Percentiles rank a stretch among this genome's conserved stretches.
phyloP scores from a whole-genome alignment of 2,113 vertebrate genomes.

The Otocyon megalotis region DNA sequence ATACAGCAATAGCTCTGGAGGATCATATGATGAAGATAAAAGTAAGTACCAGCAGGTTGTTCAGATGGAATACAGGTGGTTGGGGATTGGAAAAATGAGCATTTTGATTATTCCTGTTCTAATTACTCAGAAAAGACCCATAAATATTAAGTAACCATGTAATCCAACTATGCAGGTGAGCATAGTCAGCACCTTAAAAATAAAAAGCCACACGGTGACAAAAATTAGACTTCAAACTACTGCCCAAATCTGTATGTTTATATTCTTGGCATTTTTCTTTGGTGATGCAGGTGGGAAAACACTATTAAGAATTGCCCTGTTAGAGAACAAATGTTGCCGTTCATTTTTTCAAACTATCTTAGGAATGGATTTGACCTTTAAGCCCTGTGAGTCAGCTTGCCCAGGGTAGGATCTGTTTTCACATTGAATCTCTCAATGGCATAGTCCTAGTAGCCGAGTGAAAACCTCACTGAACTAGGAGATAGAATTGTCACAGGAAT shows the following conservation, averaged over 20 bases:
- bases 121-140: not conserved
- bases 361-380: not conserved
- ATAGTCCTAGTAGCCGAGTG: not conserved
- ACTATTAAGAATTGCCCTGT: not conserved
- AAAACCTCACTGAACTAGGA: conserved; percentile 1
- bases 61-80: not conserved
- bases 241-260: not conserved
- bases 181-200: not conserved
- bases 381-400: not conserved
- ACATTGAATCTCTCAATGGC: not conserved
- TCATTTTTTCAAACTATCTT: not conserved
- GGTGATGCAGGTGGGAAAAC: not conserved
- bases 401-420: not conserved
- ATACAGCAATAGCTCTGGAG: conserved; percentile 99
- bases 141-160: not conserved
- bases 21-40: conserved; percentile 98
- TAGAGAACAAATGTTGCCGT: not conserved
- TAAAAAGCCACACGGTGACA: not conserved
- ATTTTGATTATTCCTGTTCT: conserved; percentile 42
- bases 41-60: conserved; percentile 87
- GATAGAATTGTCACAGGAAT: not conserved
- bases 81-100: not conserved
- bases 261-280: not conserved
- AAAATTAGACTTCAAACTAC: conserved; percentile 24
- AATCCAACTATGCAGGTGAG: not conserved